Conservation (phyloP, 2,888 invertebrate genomes). For the Drosophila greeni region DNA sequence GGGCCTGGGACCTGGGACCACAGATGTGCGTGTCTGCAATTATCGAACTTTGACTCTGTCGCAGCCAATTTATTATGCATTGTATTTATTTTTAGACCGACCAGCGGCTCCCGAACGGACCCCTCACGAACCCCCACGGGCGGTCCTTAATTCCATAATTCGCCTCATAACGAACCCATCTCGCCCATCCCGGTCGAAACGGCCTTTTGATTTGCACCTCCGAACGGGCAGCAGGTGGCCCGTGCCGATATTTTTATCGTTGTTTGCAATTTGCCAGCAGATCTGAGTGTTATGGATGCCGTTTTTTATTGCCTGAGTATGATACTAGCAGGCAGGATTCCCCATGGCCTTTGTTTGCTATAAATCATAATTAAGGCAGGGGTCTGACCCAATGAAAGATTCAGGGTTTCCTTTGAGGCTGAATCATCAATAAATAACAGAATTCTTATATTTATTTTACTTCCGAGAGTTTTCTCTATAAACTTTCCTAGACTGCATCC, state of each 20-base stretch:
- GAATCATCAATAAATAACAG: not conserved
- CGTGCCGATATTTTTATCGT: conserved; percentile 30
- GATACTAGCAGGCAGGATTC: conserved; percentile 24
- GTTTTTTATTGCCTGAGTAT: conserved; percentile 1
- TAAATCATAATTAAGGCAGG: conserved; percentile 25
- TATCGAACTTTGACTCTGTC: conserved; percentile 43
- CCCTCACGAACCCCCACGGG: conserved; percentile 43
- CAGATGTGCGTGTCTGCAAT: conserved; percentile 46
- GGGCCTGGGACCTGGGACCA: not conserved
- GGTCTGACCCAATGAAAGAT: conserved; percentile 23
- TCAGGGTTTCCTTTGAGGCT: conserved; percentile 2
- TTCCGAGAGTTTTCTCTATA: not conserved
- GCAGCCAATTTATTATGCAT: conserved; percentile 36
- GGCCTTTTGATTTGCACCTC: conserved; percentile 43
- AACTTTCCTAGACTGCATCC: too few species aligned
- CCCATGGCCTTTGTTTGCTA: conserved; percentile 17
- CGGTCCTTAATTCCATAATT: conserved; percentile 47
- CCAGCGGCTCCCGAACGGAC: conserved; percentile 10
- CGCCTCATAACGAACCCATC: conserved; percentile 28
- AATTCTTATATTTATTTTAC: not conserved
- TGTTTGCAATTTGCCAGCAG: conserved; percentile 9
- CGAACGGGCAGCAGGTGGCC: conserved; percentile 52
- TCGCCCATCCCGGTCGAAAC: conserved; percentile 17
- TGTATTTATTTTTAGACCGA: conserved; percentile 25
- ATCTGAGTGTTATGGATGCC: conserved; percentile 15